Evolutionary conservation across 2,113 vertebrate genomes (phyloP).

Genomic region (Plecotus auritus): DNA sequence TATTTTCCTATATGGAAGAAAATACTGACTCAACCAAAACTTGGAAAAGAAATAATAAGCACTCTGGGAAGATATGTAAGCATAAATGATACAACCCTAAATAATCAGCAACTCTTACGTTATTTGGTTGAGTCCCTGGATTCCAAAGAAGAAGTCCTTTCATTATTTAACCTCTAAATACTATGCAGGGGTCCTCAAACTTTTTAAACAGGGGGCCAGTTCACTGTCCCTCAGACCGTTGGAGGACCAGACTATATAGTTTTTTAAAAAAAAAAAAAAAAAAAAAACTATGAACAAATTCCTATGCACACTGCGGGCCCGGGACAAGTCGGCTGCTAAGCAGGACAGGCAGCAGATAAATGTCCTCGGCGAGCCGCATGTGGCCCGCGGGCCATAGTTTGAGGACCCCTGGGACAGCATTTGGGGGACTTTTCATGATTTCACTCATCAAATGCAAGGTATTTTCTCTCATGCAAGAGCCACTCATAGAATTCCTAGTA

Average conservation of each 20-base stretch:
- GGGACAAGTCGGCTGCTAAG: too few relatives aligned
- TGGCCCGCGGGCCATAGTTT: too few relatives aligned
- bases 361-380: too few relatives aligned
- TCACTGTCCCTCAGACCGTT: too few relatives aligned
- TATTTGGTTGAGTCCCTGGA: not conserved
- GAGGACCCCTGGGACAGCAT: too few relatives aligned
- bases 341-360: too few relatives aligned
- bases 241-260: too few relatives aligned
- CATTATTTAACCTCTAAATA: not conserved
- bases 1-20: not conserved
- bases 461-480: not conserved
- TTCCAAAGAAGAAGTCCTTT: not conserved
- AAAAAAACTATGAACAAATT: too few relatives aligned
- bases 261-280: too few relatives aligned
- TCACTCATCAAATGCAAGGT: constrained; percentile 24
- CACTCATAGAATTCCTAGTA: not conserved
- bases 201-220: too few relatives aligned
- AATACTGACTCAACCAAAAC: not conserved
- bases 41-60: constrained; percentile 2
- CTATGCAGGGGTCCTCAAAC: too few relatives aligned
- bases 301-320: too few relatives aligned
- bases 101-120: not conserved
- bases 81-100: not conserved
- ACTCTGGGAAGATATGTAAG: not conserved
- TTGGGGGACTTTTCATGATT: constrained; percentile 17